These are phyloP conservation scores for Halesus radiatus DNA, from an alignment of 1,140 invertebrate genomes.

Conservation along the genomic window DNA sequence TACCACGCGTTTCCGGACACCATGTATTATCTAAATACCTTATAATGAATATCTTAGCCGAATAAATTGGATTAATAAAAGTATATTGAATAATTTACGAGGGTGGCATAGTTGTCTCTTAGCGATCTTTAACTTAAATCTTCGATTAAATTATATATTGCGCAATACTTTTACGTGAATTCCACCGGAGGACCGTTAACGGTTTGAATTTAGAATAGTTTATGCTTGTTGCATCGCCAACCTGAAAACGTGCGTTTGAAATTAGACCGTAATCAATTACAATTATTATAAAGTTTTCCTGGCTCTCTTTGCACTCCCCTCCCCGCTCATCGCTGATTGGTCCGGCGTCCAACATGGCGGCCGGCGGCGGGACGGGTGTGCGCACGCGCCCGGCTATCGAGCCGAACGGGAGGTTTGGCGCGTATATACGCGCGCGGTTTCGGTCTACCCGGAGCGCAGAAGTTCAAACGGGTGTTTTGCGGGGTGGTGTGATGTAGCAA, in stretches of 20 bases:
- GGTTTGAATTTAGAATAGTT: too few species aligned
- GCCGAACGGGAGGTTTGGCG: conserved; percentile 22
- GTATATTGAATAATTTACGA: too few species aligned
- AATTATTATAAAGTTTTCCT: neutral
- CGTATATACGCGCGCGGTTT: conserved; percentile 31
- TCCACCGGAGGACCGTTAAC: too few species aligned
- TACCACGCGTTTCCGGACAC: too few species aligned
- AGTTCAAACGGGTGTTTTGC: neutral
- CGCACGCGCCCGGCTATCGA: conserved; percentile 28
- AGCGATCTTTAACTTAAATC: too few species aligned
- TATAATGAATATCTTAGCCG: too few species aligned
- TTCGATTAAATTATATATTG: too few species aligned
- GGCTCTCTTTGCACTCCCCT: neutral
- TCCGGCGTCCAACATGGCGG: conserved; percentile 1
- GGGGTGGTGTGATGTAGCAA: too few species aligned
- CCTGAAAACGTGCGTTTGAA: neutral
- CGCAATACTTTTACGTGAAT: too few species aligned
- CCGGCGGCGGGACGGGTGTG: neutral
- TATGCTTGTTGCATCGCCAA: neutral
- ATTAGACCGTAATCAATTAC: neutral
- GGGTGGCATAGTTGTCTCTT: too few species aligned
- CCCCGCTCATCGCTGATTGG: neutral
- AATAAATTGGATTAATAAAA: too few species aligned
- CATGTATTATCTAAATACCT: too few species aligned
- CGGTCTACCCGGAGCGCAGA: conserved; percentile 21